phyloP scores from a whole-genome alignment of 2,888 invertebrate genomes.

The Drosophila testacea region DNA sequence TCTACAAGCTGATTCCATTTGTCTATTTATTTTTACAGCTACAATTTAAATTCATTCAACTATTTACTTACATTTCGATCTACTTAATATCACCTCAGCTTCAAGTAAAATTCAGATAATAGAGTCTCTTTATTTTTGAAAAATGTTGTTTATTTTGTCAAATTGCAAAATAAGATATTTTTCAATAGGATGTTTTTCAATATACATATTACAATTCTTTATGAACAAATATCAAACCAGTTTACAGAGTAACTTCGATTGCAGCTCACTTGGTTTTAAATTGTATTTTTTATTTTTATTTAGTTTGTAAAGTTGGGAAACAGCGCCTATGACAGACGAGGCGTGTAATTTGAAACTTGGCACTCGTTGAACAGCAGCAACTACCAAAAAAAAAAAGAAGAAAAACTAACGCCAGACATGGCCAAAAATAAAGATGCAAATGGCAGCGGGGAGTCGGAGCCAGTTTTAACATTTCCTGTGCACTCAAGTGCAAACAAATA shows the following conservation, averaged over 20 bases:
- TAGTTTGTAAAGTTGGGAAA: constrained; percentile 32
- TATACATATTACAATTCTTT: too few species aligned
- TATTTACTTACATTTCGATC: too few species aligned
- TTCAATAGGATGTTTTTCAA: too few species aligned
- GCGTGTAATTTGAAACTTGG: constrained; percentile 75
- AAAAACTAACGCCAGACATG: constrained; percentile 11
- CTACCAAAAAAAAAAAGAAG: constrained; percentile 1
- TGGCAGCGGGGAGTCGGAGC: constrained; percentile 3
- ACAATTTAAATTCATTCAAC: not conserved
- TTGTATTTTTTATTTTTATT: constrained; percentile 27
- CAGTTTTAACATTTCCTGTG: constrained; percentile 31
- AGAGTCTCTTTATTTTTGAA: not conserved
- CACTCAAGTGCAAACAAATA: constrained; percentile 52
- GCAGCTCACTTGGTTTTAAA: not conserved
- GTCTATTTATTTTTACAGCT: not conserved
- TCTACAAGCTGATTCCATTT: not conserved
- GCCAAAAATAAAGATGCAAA: constrained; percentile 5
- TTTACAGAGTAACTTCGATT: not conserved
- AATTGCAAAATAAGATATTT: too few species aligned
- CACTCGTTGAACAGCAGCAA: constrained; percentile 47
- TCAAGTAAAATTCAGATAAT: not conserved
- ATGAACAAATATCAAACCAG: too few species aligned
- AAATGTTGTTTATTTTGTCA: too few species aligned
- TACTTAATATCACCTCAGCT: too few species aligned
- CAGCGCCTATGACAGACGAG: constrained; percentile 55